Percentiles rank a stretch among this genome's conserved stretches.
These are phyloP conservation scores for Cataglyphis rosenhaueri DNA, from an alignment of 2,888 invertebrate species.

Conservation along the genomic window DNA sequence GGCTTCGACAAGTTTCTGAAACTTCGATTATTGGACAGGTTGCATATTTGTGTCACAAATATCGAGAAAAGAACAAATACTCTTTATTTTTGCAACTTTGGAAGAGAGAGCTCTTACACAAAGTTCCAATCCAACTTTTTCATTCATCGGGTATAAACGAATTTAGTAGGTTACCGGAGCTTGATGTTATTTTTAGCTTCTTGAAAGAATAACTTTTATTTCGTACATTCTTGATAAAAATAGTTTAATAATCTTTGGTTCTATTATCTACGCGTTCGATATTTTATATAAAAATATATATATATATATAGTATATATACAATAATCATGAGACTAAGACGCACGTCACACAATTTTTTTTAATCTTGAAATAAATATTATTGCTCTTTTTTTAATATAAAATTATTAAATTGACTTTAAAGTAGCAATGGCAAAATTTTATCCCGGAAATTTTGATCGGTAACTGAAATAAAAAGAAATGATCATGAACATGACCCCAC, in stretches of 20 bases:
- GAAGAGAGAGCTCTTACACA: background rate
- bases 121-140: constrained; percentile 9
- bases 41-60: background rate
- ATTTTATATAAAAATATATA: constrained; percentile 49
- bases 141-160: constrained; percentile 4
- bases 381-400: background rate
- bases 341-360: constrained; percentile 16
- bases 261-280: constrained; percentile 56
- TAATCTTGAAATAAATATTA: constrained; percentile 5
- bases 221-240: constrained; percentile 82
- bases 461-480: constrained; percentile 60
- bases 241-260: constrained; percentile 76
- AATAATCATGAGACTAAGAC: constrained; percentile 4
- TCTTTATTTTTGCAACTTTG: background rate
- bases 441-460: background rate
- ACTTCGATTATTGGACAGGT: background rate
- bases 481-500: constrained; percentile 77
- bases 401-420: background rate
- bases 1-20: background rate
- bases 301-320: background rate
- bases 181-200: constrained; percentile 82
- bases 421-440: background rate
- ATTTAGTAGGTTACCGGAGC: constrained; percentile 74
- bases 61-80: background rate
- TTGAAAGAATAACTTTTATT: constrained; percentile 83